Percentiles rank a stretch among this genome's conserved stretches.
phyloP scores from a whole-genome alignment of 2,113 vertebrate genomes.

The Pterocles burchelli region DNA sequence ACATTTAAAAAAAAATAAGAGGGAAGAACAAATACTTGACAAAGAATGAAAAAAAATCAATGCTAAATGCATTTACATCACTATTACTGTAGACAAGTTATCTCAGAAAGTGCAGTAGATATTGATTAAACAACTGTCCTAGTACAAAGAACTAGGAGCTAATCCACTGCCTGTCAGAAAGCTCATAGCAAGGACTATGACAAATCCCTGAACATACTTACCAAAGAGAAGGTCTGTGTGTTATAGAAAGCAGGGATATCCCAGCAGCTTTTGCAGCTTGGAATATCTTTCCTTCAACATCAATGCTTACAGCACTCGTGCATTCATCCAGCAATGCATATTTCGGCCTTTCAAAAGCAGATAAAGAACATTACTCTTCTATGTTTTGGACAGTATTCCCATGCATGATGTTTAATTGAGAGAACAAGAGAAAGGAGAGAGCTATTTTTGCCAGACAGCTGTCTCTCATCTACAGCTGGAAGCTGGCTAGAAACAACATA shows the following conservation, averaged over 20 bases:
- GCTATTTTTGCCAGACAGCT: not conserved
- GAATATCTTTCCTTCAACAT: conserved; percentile 98
- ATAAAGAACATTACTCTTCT: conserved; percentile 28
- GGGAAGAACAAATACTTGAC: not conserved
- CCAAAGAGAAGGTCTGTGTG: conserved; percentile 97
- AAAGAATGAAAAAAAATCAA: not conserved
- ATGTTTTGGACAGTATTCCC: not conserved
- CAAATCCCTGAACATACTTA: conserved; percentile 68
- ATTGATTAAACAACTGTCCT: not conserved
- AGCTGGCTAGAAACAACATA: not conserved
- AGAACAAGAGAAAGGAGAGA: not conserved
- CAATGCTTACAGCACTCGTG: conserved; percentile 97
- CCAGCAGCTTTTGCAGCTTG: conserved; percentile 92
- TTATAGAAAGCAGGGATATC: conserved; percentile 96
- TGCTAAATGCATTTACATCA: not conserved
- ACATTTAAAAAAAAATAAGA: not conserved
- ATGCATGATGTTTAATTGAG: not conserved
- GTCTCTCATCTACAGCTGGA: not conserved
- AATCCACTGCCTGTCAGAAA: not conserved
- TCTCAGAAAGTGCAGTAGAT: not conserved
- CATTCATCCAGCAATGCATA: conserved; percentile 97
- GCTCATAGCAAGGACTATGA: not conserved
- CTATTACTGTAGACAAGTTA: not conserved
- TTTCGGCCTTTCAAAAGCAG: conserved; percentile 83
- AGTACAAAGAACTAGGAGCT: not conserved